Evolutionary conservation across 1,140 invertebrate genomes (phyloP), one percentile per base, ranked within the genome.

Genomic region (Rhynchophorus ferrugineus): DNA sequence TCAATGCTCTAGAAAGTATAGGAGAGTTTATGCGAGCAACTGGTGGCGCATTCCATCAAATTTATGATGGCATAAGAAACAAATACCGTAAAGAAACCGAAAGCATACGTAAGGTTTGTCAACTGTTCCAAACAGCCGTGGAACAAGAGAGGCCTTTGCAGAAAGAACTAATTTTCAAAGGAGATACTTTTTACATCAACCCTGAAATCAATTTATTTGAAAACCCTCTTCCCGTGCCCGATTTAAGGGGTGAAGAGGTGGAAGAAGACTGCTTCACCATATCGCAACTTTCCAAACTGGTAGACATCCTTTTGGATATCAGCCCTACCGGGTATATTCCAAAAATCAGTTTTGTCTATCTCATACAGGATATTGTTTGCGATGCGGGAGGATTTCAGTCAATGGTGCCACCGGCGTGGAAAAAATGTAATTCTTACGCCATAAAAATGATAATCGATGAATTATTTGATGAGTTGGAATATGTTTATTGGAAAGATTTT

Each of bases 401-500:
- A 1, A 51, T 70, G 2, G 55, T 69, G 16, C 67, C 79, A 3
- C 58, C 69, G 24, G 50, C 57, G 0, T 82, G 79, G 79, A 68
- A 63, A 42, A 59, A 65, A 22, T 44, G 81, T n/a, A 62, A 71
- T 48, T 65, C 72, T 1, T 57, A 69, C 14, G 66, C 76, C 41
- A 60, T 80, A 3, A 63, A 69, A 9, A 66, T 68, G 35, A 46
- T 81, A 6, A 65, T 78, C 1, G 57, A 61, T 36, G 49, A 60
- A 9, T 19, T 79, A 13, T 82, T 76, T 59, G 76, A 74, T 0
- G 67, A 73, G 24, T 65, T 65, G 0, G 66, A 69, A 2, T 74
- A 73, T 35, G 49, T 81, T 8, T 73, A 80, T 61, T 82, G 79
- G 80, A 74, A 73, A 59, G 78, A 81, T 61, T 81, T 82, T 54